phyloP scores from a whole-genome alignment of 2,797 vertebrate genomes.

The Falco columbarius region DNA sequence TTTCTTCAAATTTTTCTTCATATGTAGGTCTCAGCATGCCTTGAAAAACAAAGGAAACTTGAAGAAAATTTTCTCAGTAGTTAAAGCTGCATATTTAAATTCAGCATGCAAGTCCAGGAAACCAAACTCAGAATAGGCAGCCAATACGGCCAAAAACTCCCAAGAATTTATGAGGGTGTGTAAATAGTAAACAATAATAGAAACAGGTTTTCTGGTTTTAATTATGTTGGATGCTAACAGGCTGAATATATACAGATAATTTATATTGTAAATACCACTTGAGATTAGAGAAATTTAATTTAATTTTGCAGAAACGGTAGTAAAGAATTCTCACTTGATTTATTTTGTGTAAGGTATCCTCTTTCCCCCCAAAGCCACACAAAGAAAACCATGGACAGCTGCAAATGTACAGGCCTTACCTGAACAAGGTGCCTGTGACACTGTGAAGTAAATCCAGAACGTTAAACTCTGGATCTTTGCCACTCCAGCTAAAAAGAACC shows the following conservation, averaged over 20 bases:
- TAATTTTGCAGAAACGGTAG: neutral
- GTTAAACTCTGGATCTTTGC: neutral
- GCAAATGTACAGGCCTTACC: neutral
- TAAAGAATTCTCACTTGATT: neutral
- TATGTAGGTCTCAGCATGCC: neutral
- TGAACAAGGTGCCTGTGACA: neutral
- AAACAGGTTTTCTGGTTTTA: conserved; percentile 7
- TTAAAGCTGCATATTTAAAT: neutral
- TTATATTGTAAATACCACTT: neutral
- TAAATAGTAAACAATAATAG: conserved; percentile 1
- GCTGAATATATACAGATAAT: neutral
- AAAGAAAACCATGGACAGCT: neutral
- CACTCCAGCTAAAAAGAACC: neutral
- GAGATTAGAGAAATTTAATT: conserved; percentile 14
- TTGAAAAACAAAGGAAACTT: neutral
- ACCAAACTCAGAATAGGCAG: neutral
- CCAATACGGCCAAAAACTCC: neutral
- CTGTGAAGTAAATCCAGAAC: neutral
- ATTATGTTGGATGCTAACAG: neutral
- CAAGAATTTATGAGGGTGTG: neutral
- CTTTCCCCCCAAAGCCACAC: neutral
- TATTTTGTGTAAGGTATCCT: neutral
- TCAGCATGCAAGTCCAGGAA: neutral
- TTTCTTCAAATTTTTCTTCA: neutral
- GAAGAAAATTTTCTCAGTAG: neutral